A percentile compares a stretch with the other conserved stretches of the same genome.
Evolutionary conservation across 2,888 invertebrate species (phyloP).

Genomic region (Campoletis raptor): DNA sequence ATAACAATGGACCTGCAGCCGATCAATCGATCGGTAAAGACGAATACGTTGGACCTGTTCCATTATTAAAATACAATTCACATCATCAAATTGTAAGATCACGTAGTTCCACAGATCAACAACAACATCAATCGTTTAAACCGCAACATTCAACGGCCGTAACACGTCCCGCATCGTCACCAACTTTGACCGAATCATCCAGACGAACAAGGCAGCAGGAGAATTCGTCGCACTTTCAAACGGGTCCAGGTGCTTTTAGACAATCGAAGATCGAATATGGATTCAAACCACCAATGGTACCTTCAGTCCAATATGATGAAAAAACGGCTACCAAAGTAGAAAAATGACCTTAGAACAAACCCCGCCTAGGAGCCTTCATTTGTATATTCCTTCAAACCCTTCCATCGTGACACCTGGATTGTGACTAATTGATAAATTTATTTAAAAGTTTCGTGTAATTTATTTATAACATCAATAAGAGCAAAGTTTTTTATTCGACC

Average conservation of each 20-base stretch:
- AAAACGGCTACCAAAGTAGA: constrained; percentile 85
- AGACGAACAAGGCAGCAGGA: constrained; percentile 85
- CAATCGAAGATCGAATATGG: constrained; percentile 92
- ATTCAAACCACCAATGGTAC: constrained; percentile 92
- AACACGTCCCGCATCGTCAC: constrained; percentile 62
- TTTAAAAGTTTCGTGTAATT: constrained; percentile 55
- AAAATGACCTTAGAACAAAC: constrained; percentile 45
- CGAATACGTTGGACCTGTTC: constrained; percentile 86
- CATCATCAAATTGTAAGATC: constrained; percentile 76
- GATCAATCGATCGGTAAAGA: constrained; percentile 66
- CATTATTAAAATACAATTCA: constrained; percentile 75
- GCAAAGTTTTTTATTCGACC: not conserved
- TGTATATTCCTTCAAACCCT: constrained; percentile 58
- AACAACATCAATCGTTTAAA: constrained; percentile 56
- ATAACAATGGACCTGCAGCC: constrained; percentile 38
- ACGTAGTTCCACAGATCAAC: constrained; percentile 69
- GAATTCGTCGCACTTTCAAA: constrained; percentile 83
- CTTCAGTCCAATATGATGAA: constrained; percentile 92
- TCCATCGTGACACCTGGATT: not conserved
- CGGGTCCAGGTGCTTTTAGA: constrained; percentile 87
- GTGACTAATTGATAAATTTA: constrained; percentile 46
- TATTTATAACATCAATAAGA: constrained; percentile 44
- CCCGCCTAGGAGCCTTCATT: constrained; percentile 26
- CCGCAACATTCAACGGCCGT: constrained; percentile 67
- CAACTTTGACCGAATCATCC: constrained; percentile 66